Percentiles rank a stretch among this genome's conserved stretches.
Conservation (phyloP, 2,888 invertebrate genomes). For the Nemurella pictetii region DNA sequence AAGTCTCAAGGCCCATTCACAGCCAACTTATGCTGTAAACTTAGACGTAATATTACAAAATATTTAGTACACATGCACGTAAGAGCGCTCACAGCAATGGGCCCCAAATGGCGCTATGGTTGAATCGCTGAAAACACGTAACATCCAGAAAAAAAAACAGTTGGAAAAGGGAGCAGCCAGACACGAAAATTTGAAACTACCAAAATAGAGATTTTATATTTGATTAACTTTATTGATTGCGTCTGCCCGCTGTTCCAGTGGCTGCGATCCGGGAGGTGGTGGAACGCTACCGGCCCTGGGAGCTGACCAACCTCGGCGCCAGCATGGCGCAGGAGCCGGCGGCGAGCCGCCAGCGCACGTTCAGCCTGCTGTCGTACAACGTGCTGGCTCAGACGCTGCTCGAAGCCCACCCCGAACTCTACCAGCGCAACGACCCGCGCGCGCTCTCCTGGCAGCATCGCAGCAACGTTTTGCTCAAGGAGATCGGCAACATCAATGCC, state of each 20-base stretch:
- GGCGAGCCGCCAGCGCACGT: constrained; percentile 45
- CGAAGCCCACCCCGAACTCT: constrained; percentile 72
- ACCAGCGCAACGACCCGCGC: constrained; percentile 60
- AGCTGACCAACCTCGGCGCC: constrained; percentile 2
- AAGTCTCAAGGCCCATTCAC: too few species aligned
- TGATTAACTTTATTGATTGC: too few species aligned
- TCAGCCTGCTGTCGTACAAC: constrained; percentile 83
- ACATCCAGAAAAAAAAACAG: too few species aligned
- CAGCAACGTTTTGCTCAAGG: constrained; percentile 58
- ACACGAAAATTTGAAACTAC: too few species aligned
- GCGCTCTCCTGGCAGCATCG: constrained; percentile 73
- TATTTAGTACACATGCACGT: too few species aligned
- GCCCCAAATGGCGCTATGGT: too few species aligned
- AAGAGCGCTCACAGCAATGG: too few species aligned
- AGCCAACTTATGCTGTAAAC: too few species aligned
- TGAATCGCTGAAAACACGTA: too few species aligned
- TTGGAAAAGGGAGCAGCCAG: too few species aligned
- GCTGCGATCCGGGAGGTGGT: background rate
- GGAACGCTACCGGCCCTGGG: background rate
- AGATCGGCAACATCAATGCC: constrained; percentile 60
- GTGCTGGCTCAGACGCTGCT: constrained; percentile 83
- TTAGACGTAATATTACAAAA: too few species aligned
- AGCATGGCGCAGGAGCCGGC: background rate
- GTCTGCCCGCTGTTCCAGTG: background rate
- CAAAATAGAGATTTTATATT: too few species aligned